Conservation (phyloP, 1,140 invertebrate genomes). For the Lanistes nyassanus region DNA sequence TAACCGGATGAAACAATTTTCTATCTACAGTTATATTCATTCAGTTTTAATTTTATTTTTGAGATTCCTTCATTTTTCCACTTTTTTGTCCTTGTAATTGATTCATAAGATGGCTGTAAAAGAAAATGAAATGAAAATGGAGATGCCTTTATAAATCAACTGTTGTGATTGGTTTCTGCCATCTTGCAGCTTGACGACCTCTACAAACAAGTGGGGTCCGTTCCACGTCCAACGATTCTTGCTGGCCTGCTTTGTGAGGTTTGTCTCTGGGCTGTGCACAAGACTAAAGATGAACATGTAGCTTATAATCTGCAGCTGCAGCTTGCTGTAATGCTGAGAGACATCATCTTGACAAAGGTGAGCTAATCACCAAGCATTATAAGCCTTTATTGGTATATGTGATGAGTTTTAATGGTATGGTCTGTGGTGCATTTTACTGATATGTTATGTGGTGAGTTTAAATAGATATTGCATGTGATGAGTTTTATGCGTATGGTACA, state of each 20-base stretch:
- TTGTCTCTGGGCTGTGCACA: neutral
- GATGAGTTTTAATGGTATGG: too few relatives aligned
- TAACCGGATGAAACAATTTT: too few relatives aligned
- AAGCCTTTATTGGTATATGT: too few relatives aligned
- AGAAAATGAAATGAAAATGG: neutral
- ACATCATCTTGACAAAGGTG: neutral
- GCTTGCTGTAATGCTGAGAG: neutral
- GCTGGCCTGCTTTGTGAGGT: neutral
- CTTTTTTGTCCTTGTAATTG: too few relatives aligned
- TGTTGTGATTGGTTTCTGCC: neutral
- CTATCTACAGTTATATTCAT: too few relatives aligned
- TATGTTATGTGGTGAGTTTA: too few relatives aligned
- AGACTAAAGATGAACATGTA: neutral
- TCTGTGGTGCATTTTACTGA: too few relatives aligned
- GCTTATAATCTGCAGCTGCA: neutral
- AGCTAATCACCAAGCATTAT: too few relatives aligned
- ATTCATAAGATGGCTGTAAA: neutral
- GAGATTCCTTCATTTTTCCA: too few relatives aligned
- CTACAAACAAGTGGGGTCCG: neutral
- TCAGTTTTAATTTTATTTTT: too few relatives aligned
- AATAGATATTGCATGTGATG: too few relatives aligned
- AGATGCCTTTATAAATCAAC: neutral
- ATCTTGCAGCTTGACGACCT: neutral
- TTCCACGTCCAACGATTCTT: neutral
- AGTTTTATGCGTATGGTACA: too few relatives aligned